phyloP scores from a whole-genome alignment of 2,797 vertebrate species.

The Ataeniobius toweri region DNA sequence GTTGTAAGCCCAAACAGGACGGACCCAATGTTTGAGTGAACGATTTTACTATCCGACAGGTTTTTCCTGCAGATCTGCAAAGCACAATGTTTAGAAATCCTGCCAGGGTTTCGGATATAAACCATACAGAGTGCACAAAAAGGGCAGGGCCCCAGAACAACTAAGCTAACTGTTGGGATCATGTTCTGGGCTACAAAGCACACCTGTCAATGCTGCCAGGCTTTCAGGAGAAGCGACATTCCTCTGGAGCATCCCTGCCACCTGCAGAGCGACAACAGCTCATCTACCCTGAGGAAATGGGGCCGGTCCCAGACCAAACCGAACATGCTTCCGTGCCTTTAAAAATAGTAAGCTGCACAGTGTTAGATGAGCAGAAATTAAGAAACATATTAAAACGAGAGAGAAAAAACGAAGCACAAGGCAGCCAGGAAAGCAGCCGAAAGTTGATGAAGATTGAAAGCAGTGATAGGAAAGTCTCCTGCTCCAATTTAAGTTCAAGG shows the following conservation, averaged over 20 bases:
- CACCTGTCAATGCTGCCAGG: slow-evolving; percentile 20
- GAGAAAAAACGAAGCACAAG: not conserved
- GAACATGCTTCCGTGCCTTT: not conserved
- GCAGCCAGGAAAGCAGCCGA: not conserved
- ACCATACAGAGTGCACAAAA: not conserved
- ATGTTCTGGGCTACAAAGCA: slow-evolving; percentile 38
- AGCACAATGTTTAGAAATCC: not conserved
- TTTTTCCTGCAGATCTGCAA: not conserved
- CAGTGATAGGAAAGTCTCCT: not conserved
- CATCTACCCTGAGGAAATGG: not conserved
- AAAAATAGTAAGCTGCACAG: not conserved
- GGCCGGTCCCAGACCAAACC: not conserved
- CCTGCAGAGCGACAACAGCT: slow-evolving; percentile 12
- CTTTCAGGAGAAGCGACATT: slow-evolving; percentile 60
- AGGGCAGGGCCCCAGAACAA: slow-evolving; percentile 38
- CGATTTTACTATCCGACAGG: not conserved
- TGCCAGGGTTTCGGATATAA: not conserved
- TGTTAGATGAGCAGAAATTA: not conserved
- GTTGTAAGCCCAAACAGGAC: slow-evolving; percentile 49
- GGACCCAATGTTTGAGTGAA: slow-evolving; percentile 15
- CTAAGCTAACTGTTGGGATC: slow-evolving; percentile 20
- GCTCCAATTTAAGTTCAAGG: not conserved
- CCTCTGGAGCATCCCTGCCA: slow-evolving; percentile 22
- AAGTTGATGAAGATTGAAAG: not conserved
- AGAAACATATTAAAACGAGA: not conserved